These are phyloP conservation scores for Falco rusticolus DNA, from an alignment of 2,797 vertebrate species.

Conservation along the genomic window DNA sequence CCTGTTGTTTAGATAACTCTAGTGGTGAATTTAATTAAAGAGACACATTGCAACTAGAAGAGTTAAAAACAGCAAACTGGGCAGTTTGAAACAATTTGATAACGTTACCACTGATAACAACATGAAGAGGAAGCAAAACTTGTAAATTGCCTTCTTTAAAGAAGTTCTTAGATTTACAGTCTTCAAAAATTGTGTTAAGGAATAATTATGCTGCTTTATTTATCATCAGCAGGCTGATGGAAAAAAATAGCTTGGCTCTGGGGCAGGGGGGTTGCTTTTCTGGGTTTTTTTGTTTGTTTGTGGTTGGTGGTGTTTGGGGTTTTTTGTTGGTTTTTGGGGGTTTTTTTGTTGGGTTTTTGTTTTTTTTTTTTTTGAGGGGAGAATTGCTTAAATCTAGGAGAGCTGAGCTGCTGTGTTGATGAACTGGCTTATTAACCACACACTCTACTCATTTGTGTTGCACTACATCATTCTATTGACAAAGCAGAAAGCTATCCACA, in stretches of 20 bases:
- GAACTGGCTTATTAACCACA: neutral
- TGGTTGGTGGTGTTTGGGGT: too few species aligned
- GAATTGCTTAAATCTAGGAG: neutral
- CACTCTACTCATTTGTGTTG: neutral
- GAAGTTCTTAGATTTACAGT: neutral
- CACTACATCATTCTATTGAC: neutral
- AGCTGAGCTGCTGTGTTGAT: neutral
- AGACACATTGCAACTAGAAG: neutral
- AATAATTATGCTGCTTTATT: neutral
- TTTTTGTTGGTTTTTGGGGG: too few species aligned
- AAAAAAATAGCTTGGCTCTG: neutral
- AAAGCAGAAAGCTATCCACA: neutral
- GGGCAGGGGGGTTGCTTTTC: neutral
- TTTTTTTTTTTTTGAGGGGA: neutral
- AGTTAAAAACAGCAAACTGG: conserved; percentile 24
- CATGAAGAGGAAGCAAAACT: conserved; percentile 9
- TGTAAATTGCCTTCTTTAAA: conserved; percentile 12
- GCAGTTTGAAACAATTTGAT: conserved; percentile 6
- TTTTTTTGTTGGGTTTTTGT: too few species aligned
- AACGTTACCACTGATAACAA: neutral
- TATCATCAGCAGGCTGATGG: neutral
- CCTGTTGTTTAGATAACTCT: neutral
- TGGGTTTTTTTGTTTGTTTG: neutral
- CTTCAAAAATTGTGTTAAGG: neutral
- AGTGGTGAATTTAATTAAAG: neutral